Evolutionary conservation across 2,888 invertebrate species (phyloP).

Genomic region (Leptothorax acervorum): DNA sequence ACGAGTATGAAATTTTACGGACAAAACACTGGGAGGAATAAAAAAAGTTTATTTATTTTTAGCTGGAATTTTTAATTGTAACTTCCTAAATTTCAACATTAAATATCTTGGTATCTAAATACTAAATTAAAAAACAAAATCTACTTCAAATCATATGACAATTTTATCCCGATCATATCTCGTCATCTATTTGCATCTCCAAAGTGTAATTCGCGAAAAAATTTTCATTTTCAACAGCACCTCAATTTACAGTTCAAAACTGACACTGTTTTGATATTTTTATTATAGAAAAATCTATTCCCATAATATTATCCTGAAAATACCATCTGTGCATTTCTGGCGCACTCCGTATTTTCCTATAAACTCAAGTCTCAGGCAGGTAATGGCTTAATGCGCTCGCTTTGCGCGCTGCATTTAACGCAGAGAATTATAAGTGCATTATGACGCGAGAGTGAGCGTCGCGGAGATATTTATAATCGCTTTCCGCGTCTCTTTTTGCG

Average conservation of each 20-base stretch:
- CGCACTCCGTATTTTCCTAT: not conserved
- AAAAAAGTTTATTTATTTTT: not conserved
- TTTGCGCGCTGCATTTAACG: slow-evolving; percentile 31
- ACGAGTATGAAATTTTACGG: not conserved
- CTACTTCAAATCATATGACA: not conserved
- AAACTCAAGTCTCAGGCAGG: slow-evolving; percentile 17
- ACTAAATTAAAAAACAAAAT: not conserved
- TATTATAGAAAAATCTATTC: slow-evolving; percentile 26
- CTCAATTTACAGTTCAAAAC: slow-evolving; percentile 11
- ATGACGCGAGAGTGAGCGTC: slow-evolving; percentile 28
- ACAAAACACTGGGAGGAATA: not conserved
- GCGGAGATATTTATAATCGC: slow-evolving; percentile 36
- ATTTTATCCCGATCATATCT: too few species aligned
- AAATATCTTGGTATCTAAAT: not conserved
- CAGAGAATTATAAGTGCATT: slow-evolving; percentile 44
- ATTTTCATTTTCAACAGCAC: not conserved
- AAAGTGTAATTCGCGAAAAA: not conserved
- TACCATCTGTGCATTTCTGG: not conserved
- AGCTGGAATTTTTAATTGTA: not conserved
- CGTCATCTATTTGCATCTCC: not conserved
- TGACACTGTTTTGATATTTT: not conserved
- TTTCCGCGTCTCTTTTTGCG: slow-evolving; percentile 6
- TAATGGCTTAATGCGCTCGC: slow-evolving; percentile 32
- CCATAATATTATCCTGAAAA: slow-evolving; percentile 12
- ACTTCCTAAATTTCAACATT: not conserved